A percentile compares a stretch with the other conserved stretches of the same genome.
These are phyloP conservation scores for Coryphaenoides rupestris DNA, from an alignment of 2,113 vertebrate genomes.

Conservation along the genomic window DNA sequence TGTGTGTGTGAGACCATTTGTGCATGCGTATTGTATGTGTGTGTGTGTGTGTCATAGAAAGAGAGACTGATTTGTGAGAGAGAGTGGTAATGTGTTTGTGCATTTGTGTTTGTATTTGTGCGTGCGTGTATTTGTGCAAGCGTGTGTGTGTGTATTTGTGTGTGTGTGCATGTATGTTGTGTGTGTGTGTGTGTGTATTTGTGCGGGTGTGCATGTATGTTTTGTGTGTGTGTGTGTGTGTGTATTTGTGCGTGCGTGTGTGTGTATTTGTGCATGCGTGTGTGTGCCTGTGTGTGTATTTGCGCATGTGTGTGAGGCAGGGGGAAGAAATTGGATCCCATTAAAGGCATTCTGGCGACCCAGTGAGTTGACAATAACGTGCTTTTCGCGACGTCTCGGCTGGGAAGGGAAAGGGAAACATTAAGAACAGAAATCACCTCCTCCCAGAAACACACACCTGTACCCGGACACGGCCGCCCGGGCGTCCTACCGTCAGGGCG, in stretches of 20 bases:
- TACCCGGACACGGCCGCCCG: too few relatives aligned
- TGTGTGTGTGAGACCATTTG: neutral
- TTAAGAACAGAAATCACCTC: too few relatives aligned
- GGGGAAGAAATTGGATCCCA: slow-evolving; percentile 1
- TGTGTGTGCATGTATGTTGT: neutral
- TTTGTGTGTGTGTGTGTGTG: neutral
- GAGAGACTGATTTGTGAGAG: neutral
- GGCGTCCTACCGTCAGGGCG: too few relatives aligned
- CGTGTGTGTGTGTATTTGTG: neutral
- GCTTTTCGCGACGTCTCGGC: too few relatives aligned
- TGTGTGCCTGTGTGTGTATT: neutral
- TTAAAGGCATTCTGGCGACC: too few relatives aligned
- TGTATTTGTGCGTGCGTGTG: neutral
- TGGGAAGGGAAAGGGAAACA: too few relatives aligned
- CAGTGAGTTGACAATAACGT: too few relatives aligned
- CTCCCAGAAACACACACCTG: too few relatives aligned
- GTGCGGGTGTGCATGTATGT: neutral
- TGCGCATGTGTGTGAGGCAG: slow-evolving; percentile 16
- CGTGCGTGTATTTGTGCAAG: neutral
- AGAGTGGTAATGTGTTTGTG: neutral
- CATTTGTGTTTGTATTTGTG: neutral
- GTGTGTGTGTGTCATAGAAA: neutral
- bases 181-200: neutral
- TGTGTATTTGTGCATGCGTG: neutral
- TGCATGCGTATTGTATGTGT: neutral